These are phyloP conservation scores for Pantala flavescens DNA, from an alignment of 1,140 invertebrate genomes.

Conservation along the genomic window DNA sequence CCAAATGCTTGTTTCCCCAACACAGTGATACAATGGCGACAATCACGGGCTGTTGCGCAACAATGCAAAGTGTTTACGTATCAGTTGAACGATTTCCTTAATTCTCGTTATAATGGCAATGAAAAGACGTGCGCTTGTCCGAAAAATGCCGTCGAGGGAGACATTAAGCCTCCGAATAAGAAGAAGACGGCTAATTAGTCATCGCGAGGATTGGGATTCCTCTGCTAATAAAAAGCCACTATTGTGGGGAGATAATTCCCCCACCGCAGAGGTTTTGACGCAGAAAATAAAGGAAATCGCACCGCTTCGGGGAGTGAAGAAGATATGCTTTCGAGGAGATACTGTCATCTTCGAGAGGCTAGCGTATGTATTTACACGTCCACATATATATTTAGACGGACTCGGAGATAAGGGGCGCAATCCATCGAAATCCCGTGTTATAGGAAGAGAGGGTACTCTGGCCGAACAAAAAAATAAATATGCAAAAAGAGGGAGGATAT, in stretches of 20 bases:
- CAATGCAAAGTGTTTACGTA: too few relatives aligned
- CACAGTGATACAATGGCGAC: too few relatives aligned
- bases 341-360: too few relatives aligned
- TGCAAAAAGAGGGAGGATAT: not conserved
- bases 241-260: not conserved
- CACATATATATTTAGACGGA: too few relatives aligned
- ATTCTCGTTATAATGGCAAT: too few relatives aligned
- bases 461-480: not conserved
- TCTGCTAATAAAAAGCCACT: slow-evolving; percentile 1
- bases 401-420: not conserved
- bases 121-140: too few relatives aligned
- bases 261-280: not conserved
- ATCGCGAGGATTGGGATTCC: not conserved
- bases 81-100: too few relatives aligned
- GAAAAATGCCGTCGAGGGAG: not conserved
- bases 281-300: not conserved
- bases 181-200: not conserved
- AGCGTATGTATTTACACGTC: too few relatives aligned
- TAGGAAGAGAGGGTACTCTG: not conserved
- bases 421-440: not conserved
- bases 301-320: not conserved
- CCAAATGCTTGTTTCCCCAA: too few relatives aligned
- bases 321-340: not conserved
- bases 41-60: too few relatives aligned
- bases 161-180: not conserved